phyloP scores from a whole-genome alignment of 2,888 invertebrate genomes.

The Dicyrtomina minuta region DNA sequence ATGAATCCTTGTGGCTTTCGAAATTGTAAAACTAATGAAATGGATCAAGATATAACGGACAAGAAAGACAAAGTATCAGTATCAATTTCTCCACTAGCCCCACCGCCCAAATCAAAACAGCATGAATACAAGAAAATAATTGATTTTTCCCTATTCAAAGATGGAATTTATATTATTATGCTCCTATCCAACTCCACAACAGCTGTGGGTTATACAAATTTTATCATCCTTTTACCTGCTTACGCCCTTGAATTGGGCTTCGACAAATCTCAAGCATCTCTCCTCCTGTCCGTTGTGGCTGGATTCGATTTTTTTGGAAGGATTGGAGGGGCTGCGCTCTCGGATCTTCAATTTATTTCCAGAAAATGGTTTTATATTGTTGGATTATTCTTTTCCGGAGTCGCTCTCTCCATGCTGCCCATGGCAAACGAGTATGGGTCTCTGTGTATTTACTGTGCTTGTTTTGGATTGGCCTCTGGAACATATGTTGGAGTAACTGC shows the following conservation, averaged over 20 bases:
- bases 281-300: conserved; percentile 76
- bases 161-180: conserved; percentile 79
- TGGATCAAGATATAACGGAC: conserved; percentile 3
- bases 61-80: conserved; percentile 26
- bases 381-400: conserved; percentile 74
- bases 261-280: conserved; percentile 70
- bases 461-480: conserved; percentile 80
- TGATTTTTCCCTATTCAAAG: conserved; percentile 70
- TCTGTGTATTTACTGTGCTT: conserved; percentile 69
- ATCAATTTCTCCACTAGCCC: neutral
- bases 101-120: conserved; percentile 15
- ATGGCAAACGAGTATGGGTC: conserved; percentile 60
- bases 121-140: conserved; percentile 67
- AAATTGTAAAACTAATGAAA: conserved; percentile 1
- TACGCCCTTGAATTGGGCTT: conserved; percentile 72
- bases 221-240: conserved; percentile 76
- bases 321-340: conserved; percentile 81
- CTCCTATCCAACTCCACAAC: conserved; percentile 81
- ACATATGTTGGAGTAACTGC: conserved; percentile 83
- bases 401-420: conserved; percentile 72
- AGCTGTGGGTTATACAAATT: conserved; percentile 83
- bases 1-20: conserved; percentile 22
- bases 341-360: conserved; percentile 73
- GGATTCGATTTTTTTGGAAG: conserved; percentile 77
- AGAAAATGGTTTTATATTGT: conserved; percentile 75